Evolutionary conservation across 1,140 invertebrate species (phyloP), one percentile per base, ranked within the genome.

Genomic region (Venturia canescens): DNA sequence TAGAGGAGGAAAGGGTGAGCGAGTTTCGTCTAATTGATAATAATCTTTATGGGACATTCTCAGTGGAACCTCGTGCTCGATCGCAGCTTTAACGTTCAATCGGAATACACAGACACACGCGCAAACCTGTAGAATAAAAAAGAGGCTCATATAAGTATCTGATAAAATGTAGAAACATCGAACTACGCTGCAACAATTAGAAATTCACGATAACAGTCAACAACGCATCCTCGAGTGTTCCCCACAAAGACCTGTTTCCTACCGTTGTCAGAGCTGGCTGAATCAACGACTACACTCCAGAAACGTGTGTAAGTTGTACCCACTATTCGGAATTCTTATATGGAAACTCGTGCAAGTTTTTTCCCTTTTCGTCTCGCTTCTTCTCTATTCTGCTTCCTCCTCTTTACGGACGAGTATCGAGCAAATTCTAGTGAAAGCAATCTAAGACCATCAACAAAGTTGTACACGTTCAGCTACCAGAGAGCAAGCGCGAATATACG

Each of bases 1-100:
- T 27, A 63, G 60, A 23, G 11, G 21, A 23, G 23, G 1, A 23
- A 63, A 63, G 60, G 27, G 66, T 27, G 66, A 69, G 66, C 66
- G 31, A 29, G 66, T 69, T 69, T 69, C 29, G 27, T 69, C 66
- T 69, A 69, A 69, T 69, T 69, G 66, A 69, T 69, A 69, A 31
- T 31, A 69, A 69, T 69, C 66, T 69, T 69, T 69, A 69, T 69
- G 13, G 66, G 1, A 63, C 66, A 31, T 16, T 69, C 26, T 69
- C 66, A 6, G 21, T 16, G 27, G 31, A 15, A 69, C 66, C 23
- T 63, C 23, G 60, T 63, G 23, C 60, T 63, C 60, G 60, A 63
- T 63, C 21, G 60, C 60, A 26, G 21, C n/a, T 23, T 26, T 7
- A 18, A 31, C 66, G 27, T 69, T 69, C 9, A 31, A 69, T 31